Evolutionary conservation across 2,888 invertebrate genomes (phyloP).

Genomic region (Eupsilia transversa): DNA sequence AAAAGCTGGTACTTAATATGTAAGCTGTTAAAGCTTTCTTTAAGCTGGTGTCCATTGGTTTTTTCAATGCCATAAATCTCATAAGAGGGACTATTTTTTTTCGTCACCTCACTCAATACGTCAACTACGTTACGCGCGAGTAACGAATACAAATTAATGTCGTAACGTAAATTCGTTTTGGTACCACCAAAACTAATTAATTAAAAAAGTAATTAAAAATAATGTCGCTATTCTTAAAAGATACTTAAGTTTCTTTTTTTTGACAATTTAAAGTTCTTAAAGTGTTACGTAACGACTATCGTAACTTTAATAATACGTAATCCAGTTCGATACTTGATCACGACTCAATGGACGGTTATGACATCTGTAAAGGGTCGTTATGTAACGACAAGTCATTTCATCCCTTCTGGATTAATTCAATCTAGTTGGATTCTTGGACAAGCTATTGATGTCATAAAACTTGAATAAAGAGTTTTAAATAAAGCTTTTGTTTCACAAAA

Average conservation of each 20-base stretch:
- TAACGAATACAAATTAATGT: background rate
- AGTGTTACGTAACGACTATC: background rate
- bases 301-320: conserved; percentile 1
- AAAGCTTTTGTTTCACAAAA: background rate
- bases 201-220: too few species aligned
- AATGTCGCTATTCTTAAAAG: background rate
- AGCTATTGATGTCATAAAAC: background rate
- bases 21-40: background rate
- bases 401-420: background rate
- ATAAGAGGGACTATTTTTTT: background rate
- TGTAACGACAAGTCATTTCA: conserved; percentile 3
- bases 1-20: background rate
- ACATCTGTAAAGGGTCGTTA: background rate
- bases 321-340: background rate
- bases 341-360: background rate
- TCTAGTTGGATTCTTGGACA: conserved; percentile 7
- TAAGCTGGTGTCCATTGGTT: background rate
- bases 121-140: background rate
- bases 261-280: background rate
- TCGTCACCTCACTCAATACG: background rate
- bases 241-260: background rate
- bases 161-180: background rate
- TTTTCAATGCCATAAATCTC: background rate
- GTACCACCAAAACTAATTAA: background rate
- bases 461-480: background rate